Base-by-base conservation (phyloP, 2,888 invertebrate species). In the Metallyticus violacea region DNA sequence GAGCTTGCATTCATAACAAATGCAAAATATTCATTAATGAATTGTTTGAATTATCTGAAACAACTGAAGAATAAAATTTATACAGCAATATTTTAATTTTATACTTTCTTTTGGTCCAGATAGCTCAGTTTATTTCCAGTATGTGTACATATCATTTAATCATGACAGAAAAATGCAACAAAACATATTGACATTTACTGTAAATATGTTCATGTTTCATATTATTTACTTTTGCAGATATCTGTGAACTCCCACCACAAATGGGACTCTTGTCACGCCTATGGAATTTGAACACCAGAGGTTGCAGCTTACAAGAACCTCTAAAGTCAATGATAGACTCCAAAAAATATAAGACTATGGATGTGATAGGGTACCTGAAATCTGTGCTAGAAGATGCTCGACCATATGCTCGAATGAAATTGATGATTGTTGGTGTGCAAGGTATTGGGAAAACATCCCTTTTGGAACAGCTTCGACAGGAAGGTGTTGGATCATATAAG, bases 341-440 rank as follows among this genome's bases (percentile, higher is more conserved):
- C 87, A 98, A 98, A 90, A 96, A 97, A 89, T 98, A 97, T 91
- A 98, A 98, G 93, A 99, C 99, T 0, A 97, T 97, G 95, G 99
- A 99, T 91, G 95, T 97, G 85, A 96, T 99, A 81, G 97, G 97
- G 0, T 99, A 99, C 91, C 93, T 99, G 26, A 97, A 98, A 92
- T 96, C 96, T 0, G 97, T 96, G 26, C 92, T 96, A 89, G 97
- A 97, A 91, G 97, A 97, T 92, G 99, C 99, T 0, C 95, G 96
- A 89, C 97, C 97, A 0, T 99, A 99, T 91, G 96, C 98, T 0
- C 93, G 98, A 86, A 97, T 99, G 97, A 99, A 99, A 91, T 93
- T 99, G 26, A 98, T 98, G 98, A 95, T 99, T 83, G 99, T 99
- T 0, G 99, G 99, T 0, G 95, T 97, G 1, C 98, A 98, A 92